phyloP scores from a whole-genome alignment of 2,113 vertebrate species.

The Vulpes ferrilata region DNA sequence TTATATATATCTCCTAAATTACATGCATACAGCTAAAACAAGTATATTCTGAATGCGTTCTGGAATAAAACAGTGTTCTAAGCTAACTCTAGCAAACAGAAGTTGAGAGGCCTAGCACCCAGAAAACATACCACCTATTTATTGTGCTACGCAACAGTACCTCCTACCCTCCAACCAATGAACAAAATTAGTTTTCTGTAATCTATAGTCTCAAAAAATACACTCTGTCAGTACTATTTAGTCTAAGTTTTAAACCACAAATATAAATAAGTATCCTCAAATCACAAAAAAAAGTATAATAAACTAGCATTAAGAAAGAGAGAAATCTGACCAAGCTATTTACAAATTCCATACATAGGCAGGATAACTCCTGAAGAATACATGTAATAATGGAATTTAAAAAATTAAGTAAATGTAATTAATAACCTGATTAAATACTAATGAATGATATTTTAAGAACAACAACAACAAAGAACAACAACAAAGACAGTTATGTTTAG shows the following conservation, averaged over 20 bases:
- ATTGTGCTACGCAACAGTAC: not conserved
- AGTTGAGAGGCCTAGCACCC: accelerated
- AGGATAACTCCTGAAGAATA: not conserved
- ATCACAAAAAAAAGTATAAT: not conserved
- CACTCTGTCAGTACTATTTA: not conserved
- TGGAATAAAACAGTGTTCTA: not conserved
- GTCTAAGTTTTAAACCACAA: not conserved
- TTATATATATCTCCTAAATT: not conserved
- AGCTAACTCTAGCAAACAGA: not conserved
- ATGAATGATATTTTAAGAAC: not conserved
- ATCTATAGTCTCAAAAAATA: not conserved
- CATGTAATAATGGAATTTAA: not conserved
- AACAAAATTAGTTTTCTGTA: not conserved
- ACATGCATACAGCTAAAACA: not conserved
- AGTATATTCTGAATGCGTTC: not conserved
- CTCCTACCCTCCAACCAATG: not conserved
- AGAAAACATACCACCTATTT: not conserved
- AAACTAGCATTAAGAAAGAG: not conserved
- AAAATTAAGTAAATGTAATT: not conserved
- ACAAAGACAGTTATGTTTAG: not conserved
- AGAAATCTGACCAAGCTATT: not conserved
- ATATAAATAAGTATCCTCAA: not conserved
- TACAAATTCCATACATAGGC: not conserved
- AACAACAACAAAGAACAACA: not conserved
- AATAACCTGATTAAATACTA: not conserved